phyloP scores from a whole-genome alignment of 2,888 invertebrate species.

The Sesia bembeciformis region DNA sequence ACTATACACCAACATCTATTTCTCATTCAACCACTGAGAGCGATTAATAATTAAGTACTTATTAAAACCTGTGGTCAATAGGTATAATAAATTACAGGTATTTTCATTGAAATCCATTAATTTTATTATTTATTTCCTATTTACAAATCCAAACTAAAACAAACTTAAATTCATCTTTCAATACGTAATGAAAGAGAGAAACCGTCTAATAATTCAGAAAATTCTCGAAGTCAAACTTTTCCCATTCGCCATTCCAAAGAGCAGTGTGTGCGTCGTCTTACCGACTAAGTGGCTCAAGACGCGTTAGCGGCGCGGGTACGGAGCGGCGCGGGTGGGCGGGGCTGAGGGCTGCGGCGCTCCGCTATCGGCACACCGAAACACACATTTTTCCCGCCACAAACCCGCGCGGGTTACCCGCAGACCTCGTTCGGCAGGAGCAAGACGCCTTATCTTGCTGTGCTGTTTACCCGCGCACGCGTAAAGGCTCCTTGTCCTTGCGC shows the following conservation, averaged over 20 bases:
- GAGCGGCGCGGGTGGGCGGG: slow-evolving; percentile 38
- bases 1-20: no score
- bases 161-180: no score
- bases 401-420: slow-evolving; percentile 75
- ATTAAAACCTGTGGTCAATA: no score
- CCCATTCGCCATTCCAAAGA: neutral
- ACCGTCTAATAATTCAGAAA: no score
- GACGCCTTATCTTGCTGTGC: slow-evolving; percentile 26
- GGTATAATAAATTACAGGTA: no score
- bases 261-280: slow-evolving; percentile 65
- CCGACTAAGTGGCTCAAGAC: slow-evolving; percentile 72
- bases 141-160: no score
- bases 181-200: no score
- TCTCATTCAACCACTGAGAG: no score
- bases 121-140: no score
- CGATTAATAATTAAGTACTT: no score
- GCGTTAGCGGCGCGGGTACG: slow-evolving; percentile 63
- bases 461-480: slow-evolving; percentile 51
- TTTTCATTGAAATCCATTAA: no score
- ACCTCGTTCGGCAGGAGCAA: slow-evolving; percentile 56
- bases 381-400: slow-evolving; percentile 76
- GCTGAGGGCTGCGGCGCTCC: slow-evolving; percentile 62
- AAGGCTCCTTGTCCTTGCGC: slow-evolving; percentile 23
- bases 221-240: no score
- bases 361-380: slow-evolving; percentile 75